phyloP scores from a whole-genome alignment of 2,797 vertebrate genomes.

The Neosalanx taihuensis region DNA sequence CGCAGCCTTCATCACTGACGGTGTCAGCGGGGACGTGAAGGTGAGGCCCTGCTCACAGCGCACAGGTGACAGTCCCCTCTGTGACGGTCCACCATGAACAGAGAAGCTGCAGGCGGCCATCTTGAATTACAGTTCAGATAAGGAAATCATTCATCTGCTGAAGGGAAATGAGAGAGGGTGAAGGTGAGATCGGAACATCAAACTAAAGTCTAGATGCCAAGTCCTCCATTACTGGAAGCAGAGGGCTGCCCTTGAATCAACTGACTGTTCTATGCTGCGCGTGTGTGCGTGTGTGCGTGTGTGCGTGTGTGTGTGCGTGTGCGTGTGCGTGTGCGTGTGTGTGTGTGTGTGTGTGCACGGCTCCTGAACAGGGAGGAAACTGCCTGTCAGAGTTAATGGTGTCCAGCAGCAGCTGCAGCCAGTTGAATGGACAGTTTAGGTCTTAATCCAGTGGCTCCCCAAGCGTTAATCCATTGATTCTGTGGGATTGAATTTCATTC shows the following conservation, averaged over 20 bases:
- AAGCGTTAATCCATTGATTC: constrained; percentile 32
- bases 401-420: constrained; percentile 53
- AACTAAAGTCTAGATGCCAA: no score
- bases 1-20: constrained; percentile 75
- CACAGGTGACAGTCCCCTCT: no score
- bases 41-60: constrained; percentile 64
- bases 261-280: background rate
- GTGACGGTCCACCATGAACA: background rate
- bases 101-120: background rate
- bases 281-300: background rate
- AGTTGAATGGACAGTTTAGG: constrained; percentile 54
- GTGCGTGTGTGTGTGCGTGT: constrained; percentile 30
- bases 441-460: constrained; percentile 46
- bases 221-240: background rate
- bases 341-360: background rate
- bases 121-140: no score
- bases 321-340: background rate
- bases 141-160: no score
- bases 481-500: constrained; percentile 46
- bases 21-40: constrained; percentile 77
- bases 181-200: no score
- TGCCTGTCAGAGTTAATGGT: constrained; percentile 47
- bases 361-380: constrained; percentile 48
- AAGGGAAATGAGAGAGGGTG: no score
- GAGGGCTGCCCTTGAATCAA: background rate